Base-by-base conservation (phyloP, 2,113 vertebrate genomes). In the Coryphaenoides rupestris region DNA sequence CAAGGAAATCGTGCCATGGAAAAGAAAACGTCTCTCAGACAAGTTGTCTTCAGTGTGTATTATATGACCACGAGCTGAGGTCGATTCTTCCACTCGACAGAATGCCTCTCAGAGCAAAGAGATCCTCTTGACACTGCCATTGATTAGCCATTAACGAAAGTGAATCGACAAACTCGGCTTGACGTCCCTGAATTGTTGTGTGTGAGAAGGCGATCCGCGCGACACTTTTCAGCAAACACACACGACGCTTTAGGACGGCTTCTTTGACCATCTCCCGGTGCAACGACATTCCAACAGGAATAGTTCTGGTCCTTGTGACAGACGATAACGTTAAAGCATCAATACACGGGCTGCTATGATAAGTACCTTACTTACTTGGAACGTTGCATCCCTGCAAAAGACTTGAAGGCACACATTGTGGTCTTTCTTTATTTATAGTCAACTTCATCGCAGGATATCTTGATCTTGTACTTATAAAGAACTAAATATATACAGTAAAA, bases 131-230 rank as follows among this genome's bases (percentile, higher is more conserved):
- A 54, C 14, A 28, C 57, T 15, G 0, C 6, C 69, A 80, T 75
- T 72, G 70, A 83, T 83, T 72, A 58, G 52, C 62, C 65, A 82
- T 83, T 80, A 81, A 81, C 57, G 17, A 65, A 64, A 53, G 23
- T 66, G 62, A 62, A 88, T 83, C 21, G 78, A 70, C 64, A 73
- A 76, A 74, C 23, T 12, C 23, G 70, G 76, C 65, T 54, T 65
- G 68, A 55, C 19, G 24, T 64, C 58, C 67, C 33, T 61, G 58
- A 69, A 68, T 72, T 63, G 1, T 26, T 55, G 4, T 61, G 65
- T 62, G 12, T 65, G 56, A 74, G 75, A 74, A 66, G 23, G 55
- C 56, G 7, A 22, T 72, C 72, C 56, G 50, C 19, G 54, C 52
- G 52, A 53, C 19, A n/a, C 60, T 54, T 69, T 50, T 65, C 19